Evolutionary conservation across 1,140 invertebrate species (phyloP), one percentile per base, ranked within the genome.

Genomic region (Drosophila subobscura): DNA sequence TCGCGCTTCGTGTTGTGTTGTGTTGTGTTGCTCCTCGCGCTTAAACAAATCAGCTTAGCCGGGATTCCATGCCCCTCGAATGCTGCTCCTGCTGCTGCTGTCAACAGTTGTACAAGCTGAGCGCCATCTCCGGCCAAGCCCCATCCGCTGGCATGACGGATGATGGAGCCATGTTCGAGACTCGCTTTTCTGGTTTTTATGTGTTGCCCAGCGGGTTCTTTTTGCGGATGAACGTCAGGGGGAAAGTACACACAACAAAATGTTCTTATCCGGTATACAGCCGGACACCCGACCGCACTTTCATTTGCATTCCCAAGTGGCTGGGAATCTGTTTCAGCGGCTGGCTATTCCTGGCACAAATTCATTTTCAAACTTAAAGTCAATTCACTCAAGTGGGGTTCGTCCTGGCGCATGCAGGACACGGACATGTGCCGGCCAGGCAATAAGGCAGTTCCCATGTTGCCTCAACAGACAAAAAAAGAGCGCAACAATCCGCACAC

Each of bases 41-140:
- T 59, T 65, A 65, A 77, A 57, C 66, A 63, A 83, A 83, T 83
- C 75, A 83, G 79, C 79, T 81, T 83, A 77, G 68, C 41, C 50
- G 64, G 16, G 16, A 20, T 20, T 20, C 16, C 16, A 74, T 50
- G 74, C 63, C 20, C 14, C 25, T 16, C 25, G 58, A 56, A 5
- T 16, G 22, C 8, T n/a, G 49, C 12, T 54, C 1, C 40, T 7
- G 12, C 16, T 53, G 45, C 68, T 54, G 45, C 68, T 61, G 79
- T 83, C 79, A 64, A 47, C 75, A 53, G 64, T 56, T 61, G 16
- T 68, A 53, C 70, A 56, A 12, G 10, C 33, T 37, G 10, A 37
- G 10, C 33, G 33, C 33, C 33, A 37, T 37, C 33, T 37, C 33
- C 6, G 33, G 33, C 10, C 33, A 37, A 4, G 10, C 33, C 10